Conservation (phyloP, 2,797 vertebrate genomes). For the Phoeniculus purpureus region DNA sequence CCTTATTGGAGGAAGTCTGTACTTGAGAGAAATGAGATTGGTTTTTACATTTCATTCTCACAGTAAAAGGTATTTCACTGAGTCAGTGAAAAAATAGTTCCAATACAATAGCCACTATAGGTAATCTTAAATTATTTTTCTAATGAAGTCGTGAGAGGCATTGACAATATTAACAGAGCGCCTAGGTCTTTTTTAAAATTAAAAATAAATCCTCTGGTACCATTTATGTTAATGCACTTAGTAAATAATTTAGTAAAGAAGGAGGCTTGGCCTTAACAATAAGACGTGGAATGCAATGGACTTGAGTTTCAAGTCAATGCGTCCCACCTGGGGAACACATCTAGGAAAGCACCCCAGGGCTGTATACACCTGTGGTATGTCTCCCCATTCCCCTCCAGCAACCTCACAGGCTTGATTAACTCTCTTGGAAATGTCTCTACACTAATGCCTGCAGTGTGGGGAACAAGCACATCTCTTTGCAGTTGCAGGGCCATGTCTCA, state of each 20-base stretch:
- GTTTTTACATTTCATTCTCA: slow-evolving; percentile 43
- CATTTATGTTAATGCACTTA: slow-evolving; percentile 53
- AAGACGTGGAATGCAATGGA: not conserved
- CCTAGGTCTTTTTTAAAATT: slow-evolving; percentile 53
- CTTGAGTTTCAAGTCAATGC: not conserved
- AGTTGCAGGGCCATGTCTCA: no score
- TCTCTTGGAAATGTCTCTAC: no score
- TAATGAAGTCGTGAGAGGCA: slow-evolving; percentile 56
- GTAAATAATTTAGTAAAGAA: slow-evolving; percentile 60
- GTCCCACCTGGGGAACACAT: no score
- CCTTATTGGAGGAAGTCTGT: slow-evolving; percentile 8
- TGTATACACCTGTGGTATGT: no score
- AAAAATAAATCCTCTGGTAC: slow-evolving; percentile 50
- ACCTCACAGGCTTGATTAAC: no score
- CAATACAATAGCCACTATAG: slow-evolving; percentile 58
- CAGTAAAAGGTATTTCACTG: slow-evolving; percentile 20
- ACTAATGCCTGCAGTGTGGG: no score
- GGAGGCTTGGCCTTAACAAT: not conserved
- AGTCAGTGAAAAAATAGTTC: slow-evolving; percentile 45
- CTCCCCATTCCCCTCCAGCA: no score
- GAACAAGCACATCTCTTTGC: no score
- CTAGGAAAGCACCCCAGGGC: no score
- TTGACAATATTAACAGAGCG: slow-evolving; percentile 32
- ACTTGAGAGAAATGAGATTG: not conserved
- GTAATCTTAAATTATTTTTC: slow-evolving; percentile 62